Evolutionary conservation across 2,888 invertebrate genomes (phyloP).

Genomic region (Cremastobaeus sp.): DNA sequence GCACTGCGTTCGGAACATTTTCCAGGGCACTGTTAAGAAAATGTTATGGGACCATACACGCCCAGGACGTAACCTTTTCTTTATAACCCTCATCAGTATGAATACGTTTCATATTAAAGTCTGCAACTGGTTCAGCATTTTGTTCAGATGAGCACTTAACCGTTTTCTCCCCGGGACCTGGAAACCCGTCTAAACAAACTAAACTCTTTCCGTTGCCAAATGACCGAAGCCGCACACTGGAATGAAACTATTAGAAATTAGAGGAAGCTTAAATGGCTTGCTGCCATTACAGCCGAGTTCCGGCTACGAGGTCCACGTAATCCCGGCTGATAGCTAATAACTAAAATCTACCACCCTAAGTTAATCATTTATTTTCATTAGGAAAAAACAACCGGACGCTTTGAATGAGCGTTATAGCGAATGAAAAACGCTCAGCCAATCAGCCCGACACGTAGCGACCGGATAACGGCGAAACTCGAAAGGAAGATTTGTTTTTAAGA

Average conservation of each 20-base stretch:
- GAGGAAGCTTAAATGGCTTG: constrained; percentile 28
- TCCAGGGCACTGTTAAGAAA: constrained; percentile 19
- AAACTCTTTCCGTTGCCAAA: constrained; percentile 48
- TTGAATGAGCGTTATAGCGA: too few relatives aligned
- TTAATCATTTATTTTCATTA: constrained; percentile 25
- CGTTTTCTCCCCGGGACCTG: too few relatives aligned
- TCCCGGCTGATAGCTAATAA: constrained; percentile 16
- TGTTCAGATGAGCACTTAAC: neutral
- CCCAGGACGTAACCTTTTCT: constrained; percentile 19
- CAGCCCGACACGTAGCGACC: too few relatives aligned
- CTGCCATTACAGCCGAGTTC: constrained; percentile 44
- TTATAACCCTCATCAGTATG: constrained; percentile 8
- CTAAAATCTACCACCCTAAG: constrained; percentile 40
- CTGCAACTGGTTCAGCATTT: constrained; percentile 3
- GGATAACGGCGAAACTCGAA: too few relatives aligned
- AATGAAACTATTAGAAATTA: constrained; percentile 51
- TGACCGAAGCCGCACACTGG: constrained; percentile 21
- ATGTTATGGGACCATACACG: constrained; percentile 7
- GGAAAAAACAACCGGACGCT: too few relatives aligned
- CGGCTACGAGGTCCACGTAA: constrained; percentile 2
- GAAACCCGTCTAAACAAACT: constrained; percentile 26
- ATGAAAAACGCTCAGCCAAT: too few relatives aligned
- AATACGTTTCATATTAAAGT: constrained; percentile 27
- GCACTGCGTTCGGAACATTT: constrained; percentile 5
- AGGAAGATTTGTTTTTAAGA: too few relatives aligned